Conservation (phyloP, 2,113 vertebrate species). For the Callospermophilus lateralis region DNA sequence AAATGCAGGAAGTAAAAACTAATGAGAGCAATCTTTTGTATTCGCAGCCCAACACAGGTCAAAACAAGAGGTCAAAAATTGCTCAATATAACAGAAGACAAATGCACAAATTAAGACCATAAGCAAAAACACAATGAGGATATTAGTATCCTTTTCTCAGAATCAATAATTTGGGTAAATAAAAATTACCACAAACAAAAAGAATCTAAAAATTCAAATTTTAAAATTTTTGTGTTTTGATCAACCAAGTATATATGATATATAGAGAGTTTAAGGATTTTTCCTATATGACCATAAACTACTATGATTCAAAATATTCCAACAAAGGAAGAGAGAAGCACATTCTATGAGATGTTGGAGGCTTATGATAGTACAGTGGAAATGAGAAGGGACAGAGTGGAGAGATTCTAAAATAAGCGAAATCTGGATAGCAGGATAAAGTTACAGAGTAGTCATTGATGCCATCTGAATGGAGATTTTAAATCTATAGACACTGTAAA, state of each 20-base stretch:
- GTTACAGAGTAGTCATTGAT: background rate
- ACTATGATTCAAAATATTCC: background rate
- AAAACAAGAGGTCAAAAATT: background rate
- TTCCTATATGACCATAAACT: background rate
- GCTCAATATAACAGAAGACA: background rate
- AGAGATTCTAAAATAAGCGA: background rate
- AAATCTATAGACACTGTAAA: background rate
- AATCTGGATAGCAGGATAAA: background rate
- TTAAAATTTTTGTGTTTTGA: background rate
- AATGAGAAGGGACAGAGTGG: background rate
- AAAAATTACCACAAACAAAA: background rate
- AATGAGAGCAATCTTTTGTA: background rate
- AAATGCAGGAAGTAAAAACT: background rate
- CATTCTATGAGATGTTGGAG: background rate
- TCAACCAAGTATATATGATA: background rate
- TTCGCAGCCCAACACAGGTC: background rate
- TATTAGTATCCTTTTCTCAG: background rate
- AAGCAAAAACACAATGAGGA: background rate
- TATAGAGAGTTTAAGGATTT: background rate
- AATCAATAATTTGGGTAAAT: background rate
- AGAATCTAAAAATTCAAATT: background rate
- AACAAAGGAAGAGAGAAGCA: background rate
- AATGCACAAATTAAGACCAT: background rate
- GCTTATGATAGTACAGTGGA: background rate
- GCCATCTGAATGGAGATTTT: background rate